These are phyloP conservation scores for Geotrupes spiniger DNA, from an alignment of 2,888 invertebrate species.

Conservation along the genomic window DNA sequence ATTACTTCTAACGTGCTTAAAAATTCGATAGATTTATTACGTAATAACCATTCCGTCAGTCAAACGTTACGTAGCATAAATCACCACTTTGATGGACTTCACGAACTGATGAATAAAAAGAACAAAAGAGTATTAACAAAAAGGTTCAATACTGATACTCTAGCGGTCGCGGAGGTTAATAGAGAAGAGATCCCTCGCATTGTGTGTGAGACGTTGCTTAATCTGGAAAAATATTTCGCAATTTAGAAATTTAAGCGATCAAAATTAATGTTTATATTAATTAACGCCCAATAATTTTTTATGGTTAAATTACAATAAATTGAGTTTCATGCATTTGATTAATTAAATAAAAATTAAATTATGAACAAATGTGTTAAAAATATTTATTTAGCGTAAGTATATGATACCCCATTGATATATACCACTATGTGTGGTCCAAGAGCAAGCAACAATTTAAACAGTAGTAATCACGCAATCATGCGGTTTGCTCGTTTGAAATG, in stretches of 20 bases:
- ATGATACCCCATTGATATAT: too few species aligned
- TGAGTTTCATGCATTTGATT: too few species aligned
- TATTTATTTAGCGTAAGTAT: too few species aligned
- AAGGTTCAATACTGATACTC: conserved; percentile 11
- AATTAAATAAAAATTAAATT: too few species aligned
- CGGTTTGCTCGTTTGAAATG: conserved; percentile 24
- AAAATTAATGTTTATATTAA: too few species aligned
- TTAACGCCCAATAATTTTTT: too few species aligned
- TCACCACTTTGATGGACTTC: conserved; percentile 18
- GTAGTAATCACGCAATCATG: conserved; percentile 29
- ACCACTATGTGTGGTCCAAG: conserved; percentile 20
- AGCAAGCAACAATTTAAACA: conserved; percentile 25
- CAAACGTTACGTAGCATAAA: conserved; percentile 18
- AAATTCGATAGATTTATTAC: conserved; percentile 11
- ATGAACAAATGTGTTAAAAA: too few species aligned
- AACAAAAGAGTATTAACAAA: conserved; percentile 9
- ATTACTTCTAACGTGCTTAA: too few species aligned
- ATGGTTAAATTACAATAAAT: too few species aligned
- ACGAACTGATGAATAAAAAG: conserved; percentile 17
- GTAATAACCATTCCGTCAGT: conserved; percentile 13
- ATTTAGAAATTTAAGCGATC: too few species aligned
- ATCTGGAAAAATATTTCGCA: too few species aligned
- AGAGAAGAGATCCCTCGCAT: conserved; percentile 22
- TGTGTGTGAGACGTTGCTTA: not conserved
- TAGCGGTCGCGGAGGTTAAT: conserved; percentile 28